Evolutionary conservation across 2,797 vertebrate species (phyloP), one percentile per base, ranked within the genome.

Genomic region (Myotis planiceps): DNA sequence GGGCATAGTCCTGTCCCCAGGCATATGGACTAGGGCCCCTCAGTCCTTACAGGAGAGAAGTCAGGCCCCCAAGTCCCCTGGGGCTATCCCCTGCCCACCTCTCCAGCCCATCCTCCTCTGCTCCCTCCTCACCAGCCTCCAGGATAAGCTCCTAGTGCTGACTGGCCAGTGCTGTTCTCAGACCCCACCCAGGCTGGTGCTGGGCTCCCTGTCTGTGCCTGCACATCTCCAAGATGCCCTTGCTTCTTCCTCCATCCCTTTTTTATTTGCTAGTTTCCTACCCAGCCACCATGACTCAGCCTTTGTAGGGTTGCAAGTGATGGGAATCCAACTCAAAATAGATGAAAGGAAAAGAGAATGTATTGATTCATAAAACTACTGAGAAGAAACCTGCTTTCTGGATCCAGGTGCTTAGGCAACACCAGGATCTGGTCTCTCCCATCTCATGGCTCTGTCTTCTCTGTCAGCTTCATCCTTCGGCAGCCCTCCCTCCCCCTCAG

Each of bases 291-390:
- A 69, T 2, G 3, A 66, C 15, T 66, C 53, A 63, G 42, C 27
- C 82, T 88, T 87, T 47, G 63, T 58, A 47, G 34, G 9, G 12
- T 63, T 72, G n/a, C 51, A 55, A 32, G 45, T 10, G 6, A 74
- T 75, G 23, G 71, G 76, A 78, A 47, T 45, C 58, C 39, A 89
- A 60, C 29, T 37, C 72, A 69, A 32, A 89, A 65, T 9, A 66
- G 29, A 34, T 80, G 23, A 34, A 14, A 78, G 55, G 63, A 82
- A 82, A 89, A 29, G 53, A 37, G n/a, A 55, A 29, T 14, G 45
- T 47, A 74, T 66, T 65, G 45, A 88, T 15, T 55, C 51, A 47
- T 29, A 60, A 53, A 93, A 10, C 39, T n/a, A 9, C 39, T 27
- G 47, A 60, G 69, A 63, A 81, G 47, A 18, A 27, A 0, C 16